A percentile compares a stretch with the other conserved stretches of the same genome.
phyloP scores from a whole-genome alignment of 2,888 invertebrate genomes.

The Stenchaetothrips biformis region DNA sequence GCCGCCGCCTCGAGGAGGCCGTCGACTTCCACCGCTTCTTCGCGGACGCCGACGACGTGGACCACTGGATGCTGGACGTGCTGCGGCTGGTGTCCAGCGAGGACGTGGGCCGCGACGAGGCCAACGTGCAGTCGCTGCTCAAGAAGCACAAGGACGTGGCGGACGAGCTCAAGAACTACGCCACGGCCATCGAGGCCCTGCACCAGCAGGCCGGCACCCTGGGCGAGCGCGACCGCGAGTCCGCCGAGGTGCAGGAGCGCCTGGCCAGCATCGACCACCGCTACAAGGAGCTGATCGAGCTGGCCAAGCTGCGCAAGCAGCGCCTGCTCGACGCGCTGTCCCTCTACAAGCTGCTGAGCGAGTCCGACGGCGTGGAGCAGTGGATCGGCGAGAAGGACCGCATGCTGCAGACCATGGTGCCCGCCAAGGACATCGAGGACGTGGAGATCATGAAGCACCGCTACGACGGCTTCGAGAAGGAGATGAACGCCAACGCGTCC shows the following conservation, averaged over 20 bases:
- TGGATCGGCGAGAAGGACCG: slow-evolving; percentile 99
- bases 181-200: slow-evolving; percentile 84
- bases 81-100: slow-evolving; percentile 93
- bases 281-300: slow-evolving; percentile 90
- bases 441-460: slow-evolving; percentile 99
- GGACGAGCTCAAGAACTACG: slow-evolving; percentile 93
- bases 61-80: slow-evolving; percentile 98
- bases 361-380: slow-evolving; percentile 97
- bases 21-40: slow-evolving; percentile 95
- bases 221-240: slow-evolving; percentile 74
- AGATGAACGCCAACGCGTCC: slow-evolving; percentile 94
- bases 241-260: slow-evolving; percentile 78
- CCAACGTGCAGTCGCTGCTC: slow-evolving; percentile 92
- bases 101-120: slow-evolving; percentile 96
- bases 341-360: slow-evolving; percentile 93
- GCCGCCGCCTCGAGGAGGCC: slow-evolving; percentile 91
- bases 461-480: slow-evolving; percentile 99
- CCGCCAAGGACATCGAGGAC: slow-evolving; percentile 97
- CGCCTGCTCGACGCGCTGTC: slow-evolving; percentile 95
- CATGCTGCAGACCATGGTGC: slow-evolving; percentile 96
- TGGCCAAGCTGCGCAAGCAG: slow-evolving; percentile 93
- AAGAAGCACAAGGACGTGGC: slow-evolving; percentile 99
- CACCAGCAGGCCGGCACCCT: slow-evolving; percentile 80
- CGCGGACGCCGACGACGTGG: slow-evolving; percentile 98
- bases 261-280: slow-evolving; percentile 86